phyloP scores from a whole-genome alignment of 2,113 vertebrate genomes.

The Paralichthys olivaceus region DNA sequence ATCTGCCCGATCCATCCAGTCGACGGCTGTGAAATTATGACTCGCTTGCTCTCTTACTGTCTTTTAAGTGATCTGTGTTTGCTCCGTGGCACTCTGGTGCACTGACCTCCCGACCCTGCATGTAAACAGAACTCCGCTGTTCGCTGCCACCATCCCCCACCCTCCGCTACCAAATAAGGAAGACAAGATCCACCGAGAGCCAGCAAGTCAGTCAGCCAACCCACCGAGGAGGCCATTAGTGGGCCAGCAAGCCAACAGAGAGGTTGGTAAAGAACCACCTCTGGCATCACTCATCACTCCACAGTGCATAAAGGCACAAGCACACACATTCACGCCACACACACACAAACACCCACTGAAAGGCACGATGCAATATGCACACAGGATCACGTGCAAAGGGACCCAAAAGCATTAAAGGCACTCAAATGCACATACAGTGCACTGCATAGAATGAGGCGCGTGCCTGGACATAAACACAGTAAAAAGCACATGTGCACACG shows the following conservation, averaged over 20 bases:
- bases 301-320: constrained; percentile 27
- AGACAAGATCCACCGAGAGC: constrained; percentile 58
- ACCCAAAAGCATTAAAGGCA: constrained; percentile 55
- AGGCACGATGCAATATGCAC: constrained; percentile 30
- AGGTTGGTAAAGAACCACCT: constrained; percentile 75
- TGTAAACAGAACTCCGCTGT: constrained; percentile 76
- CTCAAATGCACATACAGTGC: constrained; percentile 31
- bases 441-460: constrained; percentile 30
- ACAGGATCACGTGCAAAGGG: constrained; percentile 12
- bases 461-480: constrained; percentile 1
- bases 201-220: constrained; percentile 68
- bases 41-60: constrained; percentile 57
- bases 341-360: constrained; percentile 44
- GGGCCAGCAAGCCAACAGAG: constrained; percentile 62
- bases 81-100: constrained; percentile 69
- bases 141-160: constrained; percentile 43
- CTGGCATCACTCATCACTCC: constrained; percentile 75
- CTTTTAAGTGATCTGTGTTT: constrained; percentile 76
- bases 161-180: constrained; percentile 78
- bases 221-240: constrained; percentile 71
- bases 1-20: constrained; percentile 51
- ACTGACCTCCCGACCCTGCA: constrained; percentile 67
- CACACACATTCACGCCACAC: background rate
- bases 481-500: constrained; percentile 15
- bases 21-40: constrained; percentile 37